Evolutionary conservation across 2,113 vertebrate species (phyloP), one percentile per base, ranked within the genome.

Genomic region (Pitta sordida): DNA sequence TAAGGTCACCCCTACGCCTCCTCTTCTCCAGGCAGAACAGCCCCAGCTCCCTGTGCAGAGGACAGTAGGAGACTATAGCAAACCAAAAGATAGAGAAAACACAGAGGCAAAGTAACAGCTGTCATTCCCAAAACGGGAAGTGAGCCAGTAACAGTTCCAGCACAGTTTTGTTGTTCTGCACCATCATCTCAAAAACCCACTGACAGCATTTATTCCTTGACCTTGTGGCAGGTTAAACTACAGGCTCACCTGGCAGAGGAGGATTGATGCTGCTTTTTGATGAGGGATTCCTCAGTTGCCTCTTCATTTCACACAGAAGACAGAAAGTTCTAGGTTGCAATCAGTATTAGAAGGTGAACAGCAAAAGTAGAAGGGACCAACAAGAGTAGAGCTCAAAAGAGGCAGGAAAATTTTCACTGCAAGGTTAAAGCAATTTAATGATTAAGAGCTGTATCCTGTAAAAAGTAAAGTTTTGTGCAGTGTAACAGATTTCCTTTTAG

Each of bases 181-280:
- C 13, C 6, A 19, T 15, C 39, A 71, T 8, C 49, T 39, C 68
- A 77, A 43, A 91, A 78, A 6, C 2, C 4, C 24, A n/a, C 15
- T 27, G 27, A 19, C 32, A 58, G 3, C 13, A 7, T 44, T 59
- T 18, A 5, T 36, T 67, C 49, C 62, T 63, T 88, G 17, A 85
- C 49, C 18, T 52, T 30, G n/a, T 15, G 30, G 32, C 62, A 64
- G n/a, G 17, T 21, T 53, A 64, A 69, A 67, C 71, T 2, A 64
- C 2, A 79, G 3, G n/a, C 9, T 0, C 20, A 32, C 8, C 20
- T 0, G 49, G n/a, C 13, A 27, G 17, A 32, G 29, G 5, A 75
- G 9, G 16, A 55, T 26, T 59, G 63, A 44, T 32, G 10, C 6
- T 44, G 4, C 15, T 59, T n/a, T 32, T 39, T 56, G 20, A 32